phyloP scores from a whole-genome alignment of 2,797 vertebrate genomes.

The Onychomys torridus region DNA sequence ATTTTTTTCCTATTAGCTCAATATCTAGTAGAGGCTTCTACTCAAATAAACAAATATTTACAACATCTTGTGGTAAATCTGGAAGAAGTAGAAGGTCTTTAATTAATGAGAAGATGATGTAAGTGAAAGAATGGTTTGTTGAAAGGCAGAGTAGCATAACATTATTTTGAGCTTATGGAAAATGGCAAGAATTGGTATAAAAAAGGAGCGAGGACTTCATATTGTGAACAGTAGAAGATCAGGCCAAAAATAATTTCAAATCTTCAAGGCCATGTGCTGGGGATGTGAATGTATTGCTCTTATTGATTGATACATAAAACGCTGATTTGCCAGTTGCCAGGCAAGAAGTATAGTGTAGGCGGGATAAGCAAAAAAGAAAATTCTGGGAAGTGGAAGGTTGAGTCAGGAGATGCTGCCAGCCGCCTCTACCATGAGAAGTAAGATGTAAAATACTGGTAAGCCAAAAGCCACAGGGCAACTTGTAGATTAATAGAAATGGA shows the following conservation, averaged over 20 bases:
- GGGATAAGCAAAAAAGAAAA: too few relatives aligned
- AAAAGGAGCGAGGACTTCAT: background rate
- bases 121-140: conserved; percentile 29
- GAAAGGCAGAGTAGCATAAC: conserved; percentile 17
- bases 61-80: background rate
- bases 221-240: background rate
- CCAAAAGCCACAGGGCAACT: too few relatives aligned
- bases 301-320: too few relatives aligned
- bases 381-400: too few relatives aligned
- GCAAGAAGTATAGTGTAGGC: too few relatives aligned
- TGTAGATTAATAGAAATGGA: too few relatives aligned
- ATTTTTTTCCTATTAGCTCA: conserved; percentile 36
- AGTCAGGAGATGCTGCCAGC: too few relatives aligned
- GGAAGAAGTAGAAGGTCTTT: conserved; percentile 29
- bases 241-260: background rate
- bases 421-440: too few relatives aligned
- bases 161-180: background rate
- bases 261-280: background rate
- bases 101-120: conserved; percentile 21
- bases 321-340: too few relatives aligned
- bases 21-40: background rate
- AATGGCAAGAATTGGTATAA: background rate
- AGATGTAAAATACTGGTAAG: too few relatives aligned
- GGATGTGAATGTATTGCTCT: too few relatives aligned
- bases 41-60: conserved; percentile 14